Percentiles rank a stretch among this genome's conserved stretches.
Conservation (phyloP, 2,113 vertebrate genomes). For the Brevimyrus niger region DNA sequence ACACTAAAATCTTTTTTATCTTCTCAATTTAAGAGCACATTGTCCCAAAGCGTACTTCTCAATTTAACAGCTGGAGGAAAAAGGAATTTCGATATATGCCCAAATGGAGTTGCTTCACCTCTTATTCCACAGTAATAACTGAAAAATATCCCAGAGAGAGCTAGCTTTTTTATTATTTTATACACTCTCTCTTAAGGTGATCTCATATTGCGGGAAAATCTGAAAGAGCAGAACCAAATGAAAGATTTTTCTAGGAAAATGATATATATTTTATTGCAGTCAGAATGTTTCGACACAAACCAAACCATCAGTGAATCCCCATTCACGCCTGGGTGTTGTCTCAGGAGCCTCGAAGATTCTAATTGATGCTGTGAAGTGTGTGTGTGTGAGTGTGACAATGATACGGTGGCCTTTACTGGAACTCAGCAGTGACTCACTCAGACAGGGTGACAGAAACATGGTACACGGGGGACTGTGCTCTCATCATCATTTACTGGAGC, state of each 20-base stretch:
- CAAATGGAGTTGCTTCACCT: background rate
- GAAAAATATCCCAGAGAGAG: background rate
- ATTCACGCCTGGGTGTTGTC: too few relatives aligned
- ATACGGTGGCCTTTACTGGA: conserved; percentile 39
- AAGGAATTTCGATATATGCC: background rate
- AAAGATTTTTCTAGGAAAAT: background rate
- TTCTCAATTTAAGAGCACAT: conserved; percentile 3
- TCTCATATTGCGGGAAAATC: background rate
- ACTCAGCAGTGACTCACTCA: conserved; percentile 44
- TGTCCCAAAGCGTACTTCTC: background rate
- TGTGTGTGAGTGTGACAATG: conserved; percentile 19
- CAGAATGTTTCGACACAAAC: background rate
- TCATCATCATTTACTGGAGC: conserved; percentile 38
- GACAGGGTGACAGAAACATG: conserved; percentile 43
- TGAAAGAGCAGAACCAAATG: background rate
- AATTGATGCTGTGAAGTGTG: conserved; percentile 34
- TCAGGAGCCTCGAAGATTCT: background rate
- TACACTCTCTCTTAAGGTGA: background rate
- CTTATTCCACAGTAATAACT: background rate
- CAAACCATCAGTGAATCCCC: background rate
- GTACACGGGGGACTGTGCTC: conserved; percentile 39
- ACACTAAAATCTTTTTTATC: background rate
- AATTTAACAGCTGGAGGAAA: background rate
- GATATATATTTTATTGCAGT: background rate
- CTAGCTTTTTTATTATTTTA: background rate